Evolutionary conservation across 2,888 invertebrate species (phyloP).

Genomic region (Aporophyla nigra): DNA sequence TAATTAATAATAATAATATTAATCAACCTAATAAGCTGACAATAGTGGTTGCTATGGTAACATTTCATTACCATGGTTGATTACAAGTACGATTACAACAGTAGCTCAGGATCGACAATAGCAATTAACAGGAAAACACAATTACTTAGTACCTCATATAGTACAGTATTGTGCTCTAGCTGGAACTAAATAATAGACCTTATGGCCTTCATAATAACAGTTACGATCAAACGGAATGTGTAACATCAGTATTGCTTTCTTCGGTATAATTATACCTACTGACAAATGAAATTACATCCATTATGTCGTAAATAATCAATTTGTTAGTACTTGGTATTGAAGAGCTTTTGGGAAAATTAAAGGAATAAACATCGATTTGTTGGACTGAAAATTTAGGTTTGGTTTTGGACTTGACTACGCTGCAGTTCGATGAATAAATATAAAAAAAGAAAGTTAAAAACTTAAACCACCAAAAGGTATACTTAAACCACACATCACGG

Average conservation of each 20-base stretch:
- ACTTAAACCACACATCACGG: too few relatives aligned
- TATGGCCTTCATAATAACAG: not conserved
- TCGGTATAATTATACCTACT: constrained; percentile 34
- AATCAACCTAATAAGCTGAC: not conserved
- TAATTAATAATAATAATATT: too few relatives aligned
- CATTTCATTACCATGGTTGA: not conserved
- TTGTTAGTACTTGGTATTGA: constrained; percentile 15
- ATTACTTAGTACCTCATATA: not conserved
- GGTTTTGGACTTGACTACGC: too few relatives aligned
- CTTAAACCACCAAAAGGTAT: too few relatives aligned
- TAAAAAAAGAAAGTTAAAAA: too few relatives aligned
- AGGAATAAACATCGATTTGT: not conserved
- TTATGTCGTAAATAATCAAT: constrained; percentile 27
- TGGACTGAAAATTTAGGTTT: not conserved
- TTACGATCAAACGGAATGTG: constrained; percentile 28
- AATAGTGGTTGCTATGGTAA: not conserved
- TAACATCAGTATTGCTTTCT: not conserved
- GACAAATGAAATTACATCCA: constrained; percentile 28
- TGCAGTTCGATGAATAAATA: not conserved
- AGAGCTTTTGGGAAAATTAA: not conserved
- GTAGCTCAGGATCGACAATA: not conserved
- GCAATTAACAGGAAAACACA: constrained; percentile 1
- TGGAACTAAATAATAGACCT: constrained; percentile 14
- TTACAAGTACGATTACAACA: not conserved
- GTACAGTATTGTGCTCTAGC: not conserved